Conservation (phyloP, 1,140 invertebrate species). For the Zaprionus ghesquierei region DNA sequence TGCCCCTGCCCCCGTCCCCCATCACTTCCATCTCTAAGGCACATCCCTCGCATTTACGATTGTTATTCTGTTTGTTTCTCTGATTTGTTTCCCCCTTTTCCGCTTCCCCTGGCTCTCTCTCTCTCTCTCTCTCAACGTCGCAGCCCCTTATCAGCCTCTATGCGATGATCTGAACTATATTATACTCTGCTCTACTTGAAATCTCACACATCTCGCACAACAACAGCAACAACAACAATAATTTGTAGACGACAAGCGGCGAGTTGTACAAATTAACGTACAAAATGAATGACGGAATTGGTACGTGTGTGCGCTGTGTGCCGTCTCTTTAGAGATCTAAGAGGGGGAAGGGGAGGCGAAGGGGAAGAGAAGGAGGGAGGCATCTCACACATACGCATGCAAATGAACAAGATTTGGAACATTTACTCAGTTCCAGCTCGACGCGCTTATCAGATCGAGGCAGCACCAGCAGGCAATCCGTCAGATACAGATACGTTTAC, state of each 20-base stretch:
- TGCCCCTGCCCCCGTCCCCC: no score
- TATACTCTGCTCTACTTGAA: constrained; percentile 76
- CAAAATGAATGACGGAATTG: constrained; percentile 79
- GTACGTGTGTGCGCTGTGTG: constrained; percentile 55
- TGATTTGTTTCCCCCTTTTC: constrained; percentile 36
- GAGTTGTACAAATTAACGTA: constrained; percentile 78
- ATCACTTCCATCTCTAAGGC: neutral
- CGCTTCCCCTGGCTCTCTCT: no score
- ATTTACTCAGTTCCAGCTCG: neutral
- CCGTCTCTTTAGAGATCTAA: constrained; percentile 20
- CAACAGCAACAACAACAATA: constrained; percentile 31
- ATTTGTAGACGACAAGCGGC: constrained; percentile 19
- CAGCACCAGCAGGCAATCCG: neutral
- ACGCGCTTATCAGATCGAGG: constrained; percentile 1
- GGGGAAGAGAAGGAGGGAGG: neutral
- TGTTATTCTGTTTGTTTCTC: constrained; percentile 51
- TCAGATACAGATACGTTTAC: neutral
- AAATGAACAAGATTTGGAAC: constrained; percentile 2
- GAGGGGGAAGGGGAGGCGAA: neutral
- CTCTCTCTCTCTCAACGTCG: neutral
- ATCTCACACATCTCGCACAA: constrained; percentile 74
- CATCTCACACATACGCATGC: constrained; percentile 1
- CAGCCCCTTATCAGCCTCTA: constrained; percentile 59
- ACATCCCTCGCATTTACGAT: neutral
- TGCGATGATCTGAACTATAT: constrained; percentile 69